phyloP scores from a whole-genome alignment of 2,888 invertebrate genomes.

The Meteorus cinctellus region DNA sequence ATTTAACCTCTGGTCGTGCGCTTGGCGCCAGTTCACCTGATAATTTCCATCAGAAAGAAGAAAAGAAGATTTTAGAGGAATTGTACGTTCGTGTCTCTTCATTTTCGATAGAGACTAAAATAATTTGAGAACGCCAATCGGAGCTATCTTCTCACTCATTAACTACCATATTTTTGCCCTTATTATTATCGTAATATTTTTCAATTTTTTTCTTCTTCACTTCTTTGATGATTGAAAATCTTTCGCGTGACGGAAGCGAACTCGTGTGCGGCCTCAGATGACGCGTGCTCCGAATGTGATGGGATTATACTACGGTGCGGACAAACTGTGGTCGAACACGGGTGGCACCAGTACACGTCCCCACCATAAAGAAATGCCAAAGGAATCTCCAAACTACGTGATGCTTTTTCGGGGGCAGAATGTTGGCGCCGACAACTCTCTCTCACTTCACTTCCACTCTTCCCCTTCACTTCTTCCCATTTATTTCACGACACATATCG shows the following conservation, averaged over 20 bases:
- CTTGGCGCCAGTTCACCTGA: constrained; percentile 28
- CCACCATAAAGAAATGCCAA: background rate
- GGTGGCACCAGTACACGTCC: constrained; percentile 25
- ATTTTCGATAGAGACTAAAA: background rate
- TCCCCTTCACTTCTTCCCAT: background rate
- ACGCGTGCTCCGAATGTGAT: constrained; percentile 42
- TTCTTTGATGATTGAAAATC: background rate
- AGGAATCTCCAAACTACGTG: constrained; percentile 51
- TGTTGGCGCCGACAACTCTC: constrained; percentile 52
- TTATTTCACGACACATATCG: background rate
- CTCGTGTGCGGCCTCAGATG: constrained; percentile 22
- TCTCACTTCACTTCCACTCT: constrained; percentile 8
- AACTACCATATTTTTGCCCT: background rate
- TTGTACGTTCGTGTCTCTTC: background rate
- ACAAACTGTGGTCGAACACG: constrained; percentile 37
- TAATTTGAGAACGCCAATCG: no score
- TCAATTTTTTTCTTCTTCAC: background rate
- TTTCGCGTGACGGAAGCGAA: constrained; percentile 8
- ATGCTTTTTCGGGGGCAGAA: constrained; percentile 53
- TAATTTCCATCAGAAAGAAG: background rate
- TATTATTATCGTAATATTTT: background rate
- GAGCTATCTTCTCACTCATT: background rate
- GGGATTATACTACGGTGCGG: constrained; percentile 37
- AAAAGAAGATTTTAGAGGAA: background rate
- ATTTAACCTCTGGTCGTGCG: constrained; percentile 23